These are phyloP conservation scores for Bombyx mandarina DNA, from an alignment of 1,140 invertebrate genomes.

Conservation along the genomic window DNA sequence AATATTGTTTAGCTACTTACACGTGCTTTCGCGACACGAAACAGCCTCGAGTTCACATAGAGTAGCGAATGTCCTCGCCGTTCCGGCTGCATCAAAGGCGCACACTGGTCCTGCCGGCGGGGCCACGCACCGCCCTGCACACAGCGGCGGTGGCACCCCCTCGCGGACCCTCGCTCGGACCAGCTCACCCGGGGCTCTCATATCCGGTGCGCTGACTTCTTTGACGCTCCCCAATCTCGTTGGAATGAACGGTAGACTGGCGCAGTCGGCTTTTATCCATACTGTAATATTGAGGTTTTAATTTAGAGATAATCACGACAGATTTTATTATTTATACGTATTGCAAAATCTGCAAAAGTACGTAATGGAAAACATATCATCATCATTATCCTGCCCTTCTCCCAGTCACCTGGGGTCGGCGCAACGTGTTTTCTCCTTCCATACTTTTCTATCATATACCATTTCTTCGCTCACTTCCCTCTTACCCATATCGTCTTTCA, in stretches of 20 bases:
- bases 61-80: constrained; percentile 67
- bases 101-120: constrained; percentile 67
- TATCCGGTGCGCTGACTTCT: constrained; percentile 20
- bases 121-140: constrained; percentile 54
- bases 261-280: constrained; percentile 10
- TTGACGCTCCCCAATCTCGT: constrained; percentile 28
- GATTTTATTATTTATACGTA: no score
- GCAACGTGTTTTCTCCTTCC: no score
- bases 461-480: no score
- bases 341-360: no score
- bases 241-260: constrained; percentile 39
- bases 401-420: no score
- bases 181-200: constrained; percentile 23
- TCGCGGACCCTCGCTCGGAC: constrained; percentile 36
- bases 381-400: no score
- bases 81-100: constrained; percentile 67
- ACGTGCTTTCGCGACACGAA: constrained; percentile 68
- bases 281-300: no score
- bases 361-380: no score
- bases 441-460: no score
- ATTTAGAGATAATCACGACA: no score
- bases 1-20: constrained; percentile 35
- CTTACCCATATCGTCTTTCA: no score
- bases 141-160: constrained; percentile 54
- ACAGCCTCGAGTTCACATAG: constrained; percentile 66